A percentile compares a stretch with the other conserved stretches of the same genome.
Conservation (phyloP, 2,888 invertebrate genomes). For the Caenorhabditis sp. region DNA sequence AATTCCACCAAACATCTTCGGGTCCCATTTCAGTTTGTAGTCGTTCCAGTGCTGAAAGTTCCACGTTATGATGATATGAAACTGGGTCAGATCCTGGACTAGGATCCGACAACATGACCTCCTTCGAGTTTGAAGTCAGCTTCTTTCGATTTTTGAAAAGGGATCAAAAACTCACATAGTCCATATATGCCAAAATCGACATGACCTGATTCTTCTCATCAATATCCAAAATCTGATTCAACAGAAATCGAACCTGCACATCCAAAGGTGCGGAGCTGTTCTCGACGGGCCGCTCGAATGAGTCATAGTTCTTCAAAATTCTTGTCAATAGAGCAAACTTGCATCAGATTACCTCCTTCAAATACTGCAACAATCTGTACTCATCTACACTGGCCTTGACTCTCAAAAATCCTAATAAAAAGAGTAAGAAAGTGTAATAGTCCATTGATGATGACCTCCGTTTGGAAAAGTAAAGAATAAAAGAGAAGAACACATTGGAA, state of each 20-base stretch:
- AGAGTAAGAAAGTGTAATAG: neutral
- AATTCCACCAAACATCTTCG: constrained; percentile 71
- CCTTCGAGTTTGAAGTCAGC: too few relatives aligned
- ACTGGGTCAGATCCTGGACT: too few relatives aligned
- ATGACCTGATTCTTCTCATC: constrained; percentile 77
- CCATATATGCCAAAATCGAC: constrained; percentile 74
- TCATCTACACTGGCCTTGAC: constrained; percentile 70
- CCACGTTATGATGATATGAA: too few relatives aligned
- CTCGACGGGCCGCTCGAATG: constrained; percentile 73
- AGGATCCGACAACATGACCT: too few relatives aligned
- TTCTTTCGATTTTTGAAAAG: neutral
- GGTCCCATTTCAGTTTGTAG: constrained; percentile 76
- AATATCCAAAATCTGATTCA: constrained; percentile 75
- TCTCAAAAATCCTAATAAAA: neutral
- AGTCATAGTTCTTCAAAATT: constrained; percentile 72
- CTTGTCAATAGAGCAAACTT: neutral
- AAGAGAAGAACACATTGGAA: constrained; percentile 16
- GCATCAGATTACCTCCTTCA: constrained; percentile 69
- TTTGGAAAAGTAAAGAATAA: constrained; percentile 25
- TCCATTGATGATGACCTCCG: constrained; percentile 15
- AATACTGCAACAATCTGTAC: constrained; percentile 71
- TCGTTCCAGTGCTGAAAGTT: constrained; percentile 74
- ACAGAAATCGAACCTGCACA: constrained; percentile 74
- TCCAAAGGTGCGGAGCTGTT: constrained; percentile 71
- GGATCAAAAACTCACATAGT: constrained; percentile 66